A percentile compares a stretch with the other conserved stretches of the same genome.
These are phyloP conservation scores for Poecilia latipinna DNA, from an alignment of 2,113 vertebrate species.

Conservation along the genomic window DNA sequence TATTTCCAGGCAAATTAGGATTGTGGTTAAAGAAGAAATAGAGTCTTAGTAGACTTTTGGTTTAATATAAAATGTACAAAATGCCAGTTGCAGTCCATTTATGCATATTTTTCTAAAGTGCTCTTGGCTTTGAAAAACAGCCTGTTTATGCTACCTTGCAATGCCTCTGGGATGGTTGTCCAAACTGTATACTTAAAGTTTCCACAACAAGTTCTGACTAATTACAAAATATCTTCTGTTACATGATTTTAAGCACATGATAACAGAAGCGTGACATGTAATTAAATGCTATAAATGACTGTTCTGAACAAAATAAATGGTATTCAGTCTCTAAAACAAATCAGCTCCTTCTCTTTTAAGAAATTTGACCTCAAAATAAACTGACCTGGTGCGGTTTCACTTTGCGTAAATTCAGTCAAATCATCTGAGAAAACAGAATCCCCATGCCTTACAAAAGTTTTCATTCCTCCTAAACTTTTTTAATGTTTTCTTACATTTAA, in stretches of 20 bases:
- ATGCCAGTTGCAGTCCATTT: constrained; percentile 62
- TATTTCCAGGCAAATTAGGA: constrained; percentile 71
- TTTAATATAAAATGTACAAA: constrained; percentile 64
- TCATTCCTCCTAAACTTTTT: not conserved
- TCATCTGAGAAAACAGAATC: not conserved
- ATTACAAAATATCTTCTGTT: constrained; percentile 76
- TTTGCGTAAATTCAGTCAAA: constrained; percentile 30
- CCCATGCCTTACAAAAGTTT: not conserved
- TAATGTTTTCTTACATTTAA: not conserved
- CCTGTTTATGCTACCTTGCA: constrained; percentile 68
- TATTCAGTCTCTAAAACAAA: constrained; percentile 46
- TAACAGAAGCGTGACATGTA: constrained; percentile 77
- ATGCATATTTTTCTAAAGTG: constrained; percentile 69
- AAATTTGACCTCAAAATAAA: constrained; percentile 15
- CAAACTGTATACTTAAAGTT: constrained; percentile 70
- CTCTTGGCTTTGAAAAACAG: constrained; percentile 72
- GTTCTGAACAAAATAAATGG: constrained; percentile 67
- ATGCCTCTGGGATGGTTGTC: constrained; percentile 62
- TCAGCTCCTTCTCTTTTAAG: constrained; percentile 18
- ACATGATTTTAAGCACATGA: constrained; percentile 69
- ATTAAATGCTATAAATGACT: constrained; percentile 74
- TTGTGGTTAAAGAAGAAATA: constrained; percentile 47
- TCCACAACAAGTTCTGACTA: constrained; percentile 68
- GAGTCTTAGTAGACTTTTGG: constrained; percentile 42
- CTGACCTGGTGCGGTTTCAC: constrained; percentile 41